Percentiles rank a stretch among this genome's conserved stretches.
phyloP scores from a whole-genome alignment of 2,888 invertebrate genomes.

The Apodemia mormo region DNA sequence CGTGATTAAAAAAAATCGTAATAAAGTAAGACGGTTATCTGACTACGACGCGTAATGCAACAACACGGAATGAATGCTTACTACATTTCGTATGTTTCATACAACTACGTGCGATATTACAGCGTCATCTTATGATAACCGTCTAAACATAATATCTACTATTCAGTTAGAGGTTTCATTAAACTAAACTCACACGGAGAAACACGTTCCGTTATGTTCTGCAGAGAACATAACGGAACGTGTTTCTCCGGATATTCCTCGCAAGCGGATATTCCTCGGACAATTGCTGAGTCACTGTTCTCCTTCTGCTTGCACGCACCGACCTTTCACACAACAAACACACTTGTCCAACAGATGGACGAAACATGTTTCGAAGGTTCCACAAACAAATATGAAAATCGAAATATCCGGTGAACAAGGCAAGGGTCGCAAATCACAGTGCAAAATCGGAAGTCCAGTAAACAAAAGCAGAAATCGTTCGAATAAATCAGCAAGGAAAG shows the following conservation, averaged over 20 bases:
- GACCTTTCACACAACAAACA: slow-evolving; percentile 10
- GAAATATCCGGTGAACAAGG: background rate
- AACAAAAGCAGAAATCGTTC: background rate
- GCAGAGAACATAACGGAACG: no score
- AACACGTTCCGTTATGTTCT: slow-evolving; percentile 14
- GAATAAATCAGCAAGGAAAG: slow-evolving; percentile 9
- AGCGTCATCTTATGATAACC: no score
- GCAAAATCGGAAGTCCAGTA: background rate
- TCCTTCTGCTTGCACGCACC: slow-evolving; percentile 9
- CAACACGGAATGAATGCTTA: no score
- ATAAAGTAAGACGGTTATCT: no score
- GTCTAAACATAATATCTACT: no score
- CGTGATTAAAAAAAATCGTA: no score
- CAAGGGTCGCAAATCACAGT: slow-evolving; percentile 3
- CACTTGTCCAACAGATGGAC: slow-evolving; percentile 14
- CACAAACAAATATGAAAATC: background rate
- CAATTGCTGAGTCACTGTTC: slow-evolving; percentile 12
- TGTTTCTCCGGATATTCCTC: no score
- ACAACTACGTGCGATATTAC: no score
- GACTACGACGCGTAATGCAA: no score
- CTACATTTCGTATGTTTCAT: no score
- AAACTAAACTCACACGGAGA: slow-evolving; percentile 5
- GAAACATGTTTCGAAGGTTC: slow-evolving; percentile 3
- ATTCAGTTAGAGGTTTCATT: background rate
- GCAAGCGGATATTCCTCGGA: slow-evolving; percentile 5